Conservation (phyloP, 2,888 invertebrate species). For the Pimpla rufipes region DNA sequence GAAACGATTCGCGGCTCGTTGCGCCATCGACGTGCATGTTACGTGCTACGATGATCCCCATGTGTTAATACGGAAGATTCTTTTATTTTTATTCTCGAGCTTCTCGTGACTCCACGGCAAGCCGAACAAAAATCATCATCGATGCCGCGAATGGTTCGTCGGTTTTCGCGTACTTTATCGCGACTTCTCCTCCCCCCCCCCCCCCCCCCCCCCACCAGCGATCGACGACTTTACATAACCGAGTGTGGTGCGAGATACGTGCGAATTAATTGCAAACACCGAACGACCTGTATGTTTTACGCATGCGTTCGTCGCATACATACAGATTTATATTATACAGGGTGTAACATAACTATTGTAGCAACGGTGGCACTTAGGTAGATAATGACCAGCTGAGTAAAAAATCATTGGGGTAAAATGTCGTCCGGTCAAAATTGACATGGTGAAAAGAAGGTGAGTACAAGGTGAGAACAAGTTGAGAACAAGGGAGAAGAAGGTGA, state of each 20-base stretch:
- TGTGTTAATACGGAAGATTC: conserved; percentile 11
- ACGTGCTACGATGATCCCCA: conserved; percentile 5
- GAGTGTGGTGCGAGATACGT: neutral
- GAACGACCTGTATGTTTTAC: neutral
- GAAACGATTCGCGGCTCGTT: conserved; percentile 22
- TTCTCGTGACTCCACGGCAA: neutral
- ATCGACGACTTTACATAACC: conserved; percentile 21
- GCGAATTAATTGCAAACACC: conserved; percentile 5
- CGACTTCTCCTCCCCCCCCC: no score
- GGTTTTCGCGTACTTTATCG: neutral
- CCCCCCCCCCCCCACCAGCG: no score
- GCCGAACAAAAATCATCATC: conserved; percentile 9
- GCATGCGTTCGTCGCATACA: neutral
- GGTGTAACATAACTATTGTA: no score
- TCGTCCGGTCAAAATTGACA: no score
- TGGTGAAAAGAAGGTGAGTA: no score
- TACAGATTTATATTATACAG: neutral
- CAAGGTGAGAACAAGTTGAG: no score
- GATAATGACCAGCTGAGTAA: no score
- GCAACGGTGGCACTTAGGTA: no score
- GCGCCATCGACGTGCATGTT: conserved; percentile 13
- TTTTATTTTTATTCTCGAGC: conserved; percentile 3
- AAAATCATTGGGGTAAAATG: no score
- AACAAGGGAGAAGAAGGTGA: no score
- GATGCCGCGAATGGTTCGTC: neutral